A percentile compares a stretch with the other conserved stretches of the same genome.
phyloP scores from a whole-genome alignment of 2,888 invertebrate genomes.

The Gymnoscelis rufifasciata region DNA sequence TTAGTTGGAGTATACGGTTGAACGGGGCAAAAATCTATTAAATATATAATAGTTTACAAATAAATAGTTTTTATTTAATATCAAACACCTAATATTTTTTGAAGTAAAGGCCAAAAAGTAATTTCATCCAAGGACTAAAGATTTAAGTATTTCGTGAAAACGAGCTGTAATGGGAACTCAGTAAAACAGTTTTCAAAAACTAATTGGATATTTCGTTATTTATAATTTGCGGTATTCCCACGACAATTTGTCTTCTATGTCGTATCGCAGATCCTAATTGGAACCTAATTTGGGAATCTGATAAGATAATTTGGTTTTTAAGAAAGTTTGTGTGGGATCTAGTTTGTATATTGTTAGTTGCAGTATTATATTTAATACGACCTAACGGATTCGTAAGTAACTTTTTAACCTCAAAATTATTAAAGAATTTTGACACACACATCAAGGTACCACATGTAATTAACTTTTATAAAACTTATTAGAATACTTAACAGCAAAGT shows the following conservation, averaged over 20 bases:
- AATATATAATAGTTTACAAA: too few relatives aligned
- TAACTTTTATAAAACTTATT: too few relatives aligned
- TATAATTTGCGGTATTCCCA: slow-evolving; percentile 25
- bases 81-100: too few relatives aligned
- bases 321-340: slow-evolving; percentile 1
- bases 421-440: too few relatives aligned
- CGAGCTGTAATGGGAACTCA: slow-evolving; percentile 46
- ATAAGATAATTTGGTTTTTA: slow-evolving; percentile 7
- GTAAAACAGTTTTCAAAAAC: slow-evolving; percentile 13
- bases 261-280: slow-evolving; percentile 4
- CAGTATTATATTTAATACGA: too few relatives aligned
- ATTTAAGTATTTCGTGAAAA: slow-evolving; percentile 61
- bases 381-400: too few relatives aligned
- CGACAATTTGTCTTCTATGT: slow-evolving; percentile 9
- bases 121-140: slow-evolving; percentile 34
- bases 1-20: too few relatives aligned
- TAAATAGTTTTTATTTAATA: background rate
- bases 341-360: background rate
- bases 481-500: too few relatives aligned
- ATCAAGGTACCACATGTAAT: too few relatives aligned
- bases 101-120: too few relatives aligned
- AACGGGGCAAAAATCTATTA: too few relatives aligned
- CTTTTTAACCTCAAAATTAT: too few relatives aligned
- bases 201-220: slow-evolving; percentile 25
- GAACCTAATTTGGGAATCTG: slow-evolving; percentile 7